These are phyloP conservation scores for Myiotriccus ornatus DNA, from an alignment of 2,797 vertebrate species.

Conservation along the genomic window DNA sequence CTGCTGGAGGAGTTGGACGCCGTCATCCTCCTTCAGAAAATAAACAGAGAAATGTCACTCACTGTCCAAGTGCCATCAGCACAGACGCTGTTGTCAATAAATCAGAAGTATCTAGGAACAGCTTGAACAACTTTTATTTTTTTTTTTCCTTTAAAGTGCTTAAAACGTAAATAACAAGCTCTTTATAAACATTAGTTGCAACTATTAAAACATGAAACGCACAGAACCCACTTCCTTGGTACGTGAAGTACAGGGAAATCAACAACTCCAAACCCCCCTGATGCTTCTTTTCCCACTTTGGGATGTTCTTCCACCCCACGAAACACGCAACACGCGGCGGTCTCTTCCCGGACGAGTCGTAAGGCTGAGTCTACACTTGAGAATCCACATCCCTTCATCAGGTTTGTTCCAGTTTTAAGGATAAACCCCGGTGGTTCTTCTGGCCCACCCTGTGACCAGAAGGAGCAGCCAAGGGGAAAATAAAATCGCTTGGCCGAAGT, in stretches of 20 bases:
- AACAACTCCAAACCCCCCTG: background rate
- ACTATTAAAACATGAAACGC: conserved; percentile 69
- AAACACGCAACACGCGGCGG: background rate
- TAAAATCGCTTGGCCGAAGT: background rate
- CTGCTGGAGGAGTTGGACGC: background rate
- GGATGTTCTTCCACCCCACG: background rate
- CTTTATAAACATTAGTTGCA: conserved; percentile 73
- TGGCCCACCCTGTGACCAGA: background rate
- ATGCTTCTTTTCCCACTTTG: background rate
- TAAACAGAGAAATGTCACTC: conserved; percentile 1
- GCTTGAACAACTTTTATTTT: conserved; percentile 74
- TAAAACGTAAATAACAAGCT: conserved; percentile 79
- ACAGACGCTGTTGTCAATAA: conserved; percentile 47
- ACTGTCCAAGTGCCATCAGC: conserved; percentile 25
- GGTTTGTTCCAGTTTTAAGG: conserved; percentile 25
- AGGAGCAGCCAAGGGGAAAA: background rate
- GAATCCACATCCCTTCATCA: background rate
- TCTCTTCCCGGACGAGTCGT: background rate
- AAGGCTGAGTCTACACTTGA: background rate
- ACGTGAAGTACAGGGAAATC: background rate
- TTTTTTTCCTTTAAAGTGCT: conserved; percentile 79
- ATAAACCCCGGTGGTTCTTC: background rate
- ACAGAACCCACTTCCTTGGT: conserved; percentile 26
- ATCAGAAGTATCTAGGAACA: conserved; percentile 59
- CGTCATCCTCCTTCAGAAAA: background rate